Evolutionary conservation across 2,888 invertebrate species (phyloP), one percentile per base, ranked within the genome.

Genomic region (Liodrosophila aerea): DNA sequence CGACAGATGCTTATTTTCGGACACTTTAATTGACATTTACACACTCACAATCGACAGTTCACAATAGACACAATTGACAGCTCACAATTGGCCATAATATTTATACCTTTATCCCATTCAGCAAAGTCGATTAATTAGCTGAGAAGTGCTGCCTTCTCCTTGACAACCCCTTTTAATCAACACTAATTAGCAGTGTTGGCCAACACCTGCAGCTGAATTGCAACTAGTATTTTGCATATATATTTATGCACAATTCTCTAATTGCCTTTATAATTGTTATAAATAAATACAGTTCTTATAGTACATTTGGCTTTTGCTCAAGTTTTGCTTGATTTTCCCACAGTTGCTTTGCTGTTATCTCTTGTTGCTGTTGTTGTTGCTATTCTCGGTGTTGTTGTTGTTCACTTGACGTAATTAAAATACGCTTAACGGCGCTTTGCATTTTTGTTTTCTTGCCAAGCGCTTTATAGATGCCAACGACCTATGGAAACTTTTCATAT

Each of bases 391-490:
- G 34, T 15, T 36, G 41, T n/a, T 52, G 52, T 7, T 57, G 36
- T 18, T 33, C 44, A 47, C 52, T 59, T 64, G 56, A 39, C 63
- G 63, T 71, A 74, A 74, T 74, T 74, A 74, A 74, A 74, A 74
- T 75, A 61, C 71, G 50, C 73, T 74, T 75, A 74, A 74, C 80
- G 80, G 75, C 56, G 58, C 71, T 78, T 77, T 73, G 77, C 73
- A 73, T 76, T 73, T 65, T 43, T n/a, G 43, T 56, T 58, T 63
- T 52, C 53, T 59, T 37, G 39, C 22, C 47, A 54, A 36, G 27
- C 44, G 39, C 49, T 51, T 50, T 51, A 47, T 54, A 64, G n/a
- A 72, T 70, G 73, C 65, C 76, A 73, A 73, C 72, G 72, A 73
- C 72, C 76, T 71, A 57, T 57, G 4, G 27, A n/a, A n/a, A n/a